Percentiles rank a stretch among this genome's conserved stretches.
These are phyloP conservation scores for Agelastica alni DNA, from an alignment of 2,888 invertebrate species.

Conservation along the genomic window DNA sequence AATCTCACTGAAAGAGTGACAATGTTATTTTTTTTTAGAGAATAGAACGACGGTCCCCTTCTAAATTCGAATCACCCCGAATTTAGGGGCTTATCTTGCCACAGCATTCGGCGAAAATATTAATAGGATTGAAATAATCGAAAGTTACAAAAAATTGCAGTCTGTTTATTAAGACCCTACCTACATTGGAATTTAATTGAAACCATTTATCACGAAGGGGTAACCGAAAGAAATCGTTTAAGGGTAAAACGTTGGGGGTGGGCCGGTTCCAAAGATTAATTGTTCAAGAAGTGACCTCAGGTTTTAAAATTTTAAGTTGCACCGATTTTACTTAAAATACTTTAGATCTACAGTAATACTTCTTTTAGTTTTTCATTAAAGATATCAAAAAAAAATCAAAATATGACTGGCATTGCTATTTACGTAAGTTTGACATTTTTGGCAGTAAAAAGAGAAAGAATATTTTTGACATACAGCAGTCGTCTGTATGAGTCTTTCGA, in stretches of 20 bases:
- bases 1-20: neutral
- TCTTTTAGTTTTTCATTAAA: too few relatives aligned
- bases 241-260: neutral
- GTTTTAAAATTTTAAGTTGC: too few relatives aligned
- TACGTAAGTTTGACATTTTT: too few relatives aligned
- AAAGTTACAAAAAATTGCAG: conserved; percentile 17
- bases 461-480: too few relatives aligned
- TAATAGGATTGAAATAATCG: conserved; percentile 17
- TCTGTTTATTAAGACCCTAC: conserved; percentile 15
- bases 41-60: conserved; percentile 1
- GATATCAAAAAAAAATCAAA: too few relatives aligned
- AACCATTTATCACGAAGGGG: conserved; percentile 7
- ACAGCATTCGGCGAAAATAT: conserved; percentile 15
- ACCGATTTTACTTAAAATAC: too few relatives aligned
- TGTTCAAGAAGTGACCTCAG: too few relatives aligned
- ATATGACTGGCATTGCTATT: too few relatives aligned
- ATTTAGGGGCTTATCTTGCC: conserved; percentile 10
- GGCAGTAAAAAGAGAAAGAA: too few relatives aligned
- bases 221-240: neutral
- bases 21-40: neutral
- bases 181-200: conserved; percentile 9
- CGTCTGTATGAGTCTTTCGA: too few relatives aligned
- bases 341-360: too few relatives aligned
- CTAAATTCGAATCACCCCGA: conserved; percentile 2
- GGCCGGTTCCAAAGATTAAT: too few relatives aligned